Percentiles rank a stretch among this genome's conserved stretches.
Conservation (phyloP, 2,888 invertebrate genomes). For the Lithodes maja region DNA sequence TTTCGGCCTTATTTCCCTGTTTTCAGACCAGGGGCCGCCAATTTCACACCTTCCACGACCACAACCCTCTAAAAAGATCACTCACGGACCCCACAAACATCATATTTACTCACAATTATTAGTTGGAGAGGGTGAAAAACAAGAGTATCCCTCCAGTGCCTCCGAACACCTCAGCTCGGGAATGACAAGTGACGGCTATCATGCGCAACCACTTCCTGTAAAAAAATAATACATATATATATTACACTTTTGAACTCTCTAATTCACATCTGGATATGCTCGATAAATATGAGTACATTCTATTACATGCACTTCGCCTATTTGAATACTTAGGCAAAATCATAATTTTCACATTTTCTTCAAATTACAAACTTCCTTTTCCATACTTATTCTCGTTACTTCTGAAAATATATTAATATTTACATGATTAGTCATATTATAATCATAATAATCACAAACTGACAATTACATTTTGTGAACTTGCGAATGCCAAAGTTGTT, state of each 20-base stretch:
- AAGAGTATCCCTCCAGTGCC: neutral
- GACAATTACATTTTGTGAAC: too few species aligned
- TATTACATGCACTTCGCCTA: too few species aligned
- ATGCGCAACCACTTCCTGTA: slow-evolving; percentile 13
- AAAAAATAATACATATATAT: neutral
- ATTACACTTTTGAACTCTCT: neutral
- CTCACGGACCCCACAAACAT: neutral
- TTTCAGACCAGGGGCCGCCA: too few species aligned
- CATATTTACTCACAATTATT: neutral
- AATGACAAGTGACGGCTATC: slow-evolving; percentile 37
- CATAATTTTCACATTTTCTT: too few species aligned
- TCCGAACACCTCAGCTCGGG: slow-evolving; percentile 13
- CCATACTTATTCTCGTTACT: too few species aligned
- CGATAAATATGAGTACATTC: too few species aligned
- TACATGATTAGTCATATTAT: neutral
- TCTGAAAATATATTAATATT: neutral
- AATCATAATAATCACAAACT: neutral
- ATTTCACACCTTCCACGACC: neutral
- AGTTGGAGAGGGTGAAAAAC: neutral
- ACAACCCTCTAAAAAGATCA: neutral
- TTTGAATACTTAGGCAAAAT: too few species aligned
- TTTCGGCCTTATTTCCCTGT: neutral
- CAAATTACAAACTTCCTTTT: too few species aligned
- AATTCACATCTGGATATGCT: neutral
- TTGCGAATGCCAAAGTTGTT: slow-evolving; percentile 32